Evolutionary conservation across 2,113 vertebrate genomes (phyloP).

Genomic region (Micronycteris hirsuta): DNA sequence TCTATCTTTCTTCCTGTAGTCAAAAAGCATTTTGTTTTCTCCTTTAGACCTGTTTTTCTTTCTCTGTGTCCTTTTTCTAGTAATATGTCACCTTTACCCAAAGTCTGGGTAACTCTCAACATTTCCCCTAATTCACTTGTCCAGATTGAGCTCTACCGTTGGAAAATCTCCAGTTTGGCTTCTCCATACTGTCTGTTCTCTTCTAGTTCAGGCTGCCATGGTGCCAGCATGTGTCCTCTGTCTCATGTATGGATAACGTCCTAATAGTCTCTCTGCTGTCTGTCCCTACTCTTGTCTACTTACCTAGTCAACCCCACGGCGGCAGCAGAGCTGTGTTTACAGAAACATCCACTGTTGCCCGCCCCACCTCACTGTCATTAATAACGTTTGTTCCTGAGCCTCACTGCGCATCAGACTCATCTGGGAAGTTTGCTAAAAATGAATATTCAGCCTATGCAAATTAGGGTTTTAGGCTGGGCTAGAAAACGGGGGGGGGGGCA

Average conservation of each 20-base stretch:
- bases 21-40: not conserved
- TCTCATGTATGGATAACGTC: not conserved
- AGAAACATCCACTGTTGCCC: not conserved
- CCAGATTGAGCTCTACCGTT: not conserved
- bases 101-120: not conserved
- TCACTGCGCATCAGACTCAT: not conserved
- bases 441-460: not conserved
- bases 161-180: not conserved
- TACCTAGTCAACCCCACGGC: not conserved
- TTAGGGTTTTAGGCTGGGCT: not conserved
- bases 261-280: not conserved
- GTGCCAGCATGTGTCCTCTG: not conserved
- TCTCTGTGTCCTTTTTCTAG: not conserved
- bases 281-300: not conserved
- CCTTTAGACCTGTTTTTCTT: not conserved
- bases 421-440: slow-evolving; percentile 3
- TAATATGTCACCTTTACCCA: not conserved
- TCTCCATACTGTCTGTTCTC: not conserved
- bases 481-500: not conserved
- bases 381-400: not conserved
- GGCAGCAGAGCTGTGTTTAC: not conserved
- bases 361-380: not conserved
- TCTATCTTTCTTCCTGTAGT: not conserved
- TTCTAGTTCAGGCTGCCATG: not conserved
- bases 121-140: not conserved